These are phyloP conservation scores for Cataglyphis hispanica DNA, from an alignment of 1,140 invertebrate species.

Conservation along the genomic window DNA sequence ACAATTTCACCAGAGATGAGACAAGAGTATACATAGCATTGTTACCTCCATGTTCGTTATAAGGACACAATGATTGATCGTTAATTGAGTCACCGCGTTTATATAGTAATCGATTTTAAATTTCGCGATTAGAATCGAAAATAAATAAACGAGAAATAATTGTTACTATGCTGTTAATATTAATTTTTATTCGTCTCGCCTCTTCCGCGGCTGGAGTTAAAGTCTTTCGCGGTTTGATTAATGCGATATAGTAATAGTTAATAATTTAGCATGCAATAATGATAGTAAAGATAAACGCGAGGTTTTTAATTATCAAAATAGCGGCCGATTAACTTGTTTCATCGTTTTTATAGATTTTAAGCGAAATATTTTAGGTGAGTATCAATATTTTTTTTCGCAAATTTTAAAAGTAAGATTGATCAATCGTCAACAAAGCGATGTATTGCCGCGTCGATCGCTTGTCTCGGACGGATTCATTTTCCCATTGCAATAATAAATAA, in stretches of 20 bases:
- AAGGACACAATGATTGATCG: conserved; percentile 38
- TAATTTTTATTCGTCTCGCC: conserved; percentile 52
- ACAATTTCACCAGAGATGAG: conserved; percentile 21
- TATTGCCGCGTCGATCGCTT: neutral
- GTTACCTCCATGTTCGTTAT: conserved; percentile 60
- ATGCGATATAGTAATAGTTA: neutral
- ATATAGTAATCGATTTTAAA: conserved; percentile 53
- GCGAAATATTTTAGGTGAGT: conserved; percentile 11
- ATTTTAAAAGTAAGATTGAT: neutral
- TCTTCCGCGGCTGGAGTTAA: neutral
- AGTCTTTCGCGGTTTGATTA: neutral
- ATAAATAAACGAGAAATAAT: conserved; percentile 59
- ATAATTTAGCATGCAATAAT: neutral
- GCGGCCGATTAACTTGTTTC: neutral
- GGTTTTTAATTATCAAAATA: conserved; percentile 13
- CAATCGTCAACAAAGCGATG: neutral
- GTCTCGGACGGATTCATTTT: neutral
- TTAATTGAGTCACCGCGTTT: conserved; percentile 67
- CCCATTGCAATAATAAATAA: conserved; percentile 47
- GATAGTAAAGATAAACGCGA: neutral
- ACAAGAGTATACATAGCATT: conserved; percentile 56
- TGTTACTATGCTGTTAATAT: conserved; percentile 72
- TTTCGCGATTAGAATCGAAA: conserved; percentile 65
- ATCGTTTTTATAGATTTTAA: conserved; percentile 2
- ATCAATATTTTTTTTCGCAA: conserved; percentile 10